Evolutionary conservation across 2,888 invertebrate species (phyloP).

Genomic region (Digitonthophagus gazella): DNA sequence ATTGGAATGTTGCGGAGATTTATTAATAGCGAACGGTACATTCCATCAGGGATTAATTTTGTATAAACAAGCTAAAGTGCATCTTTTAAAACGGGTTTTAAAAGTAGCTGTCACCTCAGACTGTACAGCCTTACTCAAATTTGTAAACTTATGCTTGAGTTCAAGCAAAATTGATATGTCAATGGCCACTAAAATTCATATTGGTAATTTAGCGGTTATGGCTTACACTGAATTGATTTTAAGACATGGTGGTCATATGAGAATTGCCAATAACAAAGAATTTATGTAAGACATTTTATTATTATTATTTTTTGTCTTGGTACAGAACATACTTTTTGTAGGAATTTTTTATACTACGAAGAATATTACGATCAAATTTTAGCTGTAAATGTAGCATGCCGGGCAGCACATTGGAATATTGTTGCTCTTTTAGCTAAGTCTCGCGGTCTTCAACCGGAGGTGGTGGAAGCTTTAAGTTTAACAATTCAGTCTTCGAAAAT

Average conservation of each 20-base stretch:
- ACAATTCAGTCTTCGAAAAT: constrained; percentile 47
- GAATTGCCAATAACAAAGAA: constrained; percentile 49
- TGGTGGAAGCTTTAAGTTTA: constrained; percentile 57
- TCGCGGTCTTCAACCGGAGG: constrained; percentile 58
- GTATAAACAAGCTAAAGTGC: constrained; percentile 64
- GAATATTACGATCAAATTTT: constrained; percentile 63
- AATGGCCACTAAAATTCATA: constrained; percentile 60
- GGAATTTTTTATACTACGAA: constrained; percentile 60
- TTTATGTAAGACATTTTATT: constrained; percentile 52
- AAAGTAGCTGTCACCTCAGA: constrained; percentile 63
- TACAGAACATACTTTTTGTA: constrained; percentile 38
- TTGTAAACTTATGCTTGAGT: constrained; percentile 57
- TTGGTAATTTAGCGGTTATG: constrained; percentile 65
- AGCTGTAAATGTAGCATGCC: constrained; percentile 63
- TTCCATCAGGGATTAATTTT: constrained; percentile 76
- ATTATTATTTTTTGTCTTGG: not conserved
- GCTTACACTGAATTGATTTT: constrained; percentile 61
- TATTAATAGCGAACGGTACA: constrained; percentile 70
- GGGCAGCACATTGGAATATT: constrained; percentile 62
- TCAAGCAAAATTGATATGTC: constrained; percentile 58
- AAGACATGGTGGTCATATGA: constrained; percentile 46
- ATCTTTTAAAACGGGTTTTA: constrained; percentile 59
- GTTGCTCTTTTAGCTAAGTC: constrained; percentile 52
- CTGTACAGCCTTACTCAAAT: constrained; percentile 60
- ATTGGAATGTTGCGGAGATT: constrained; percentile 79